Evolutionary conservation across 2,888 invertebrate genomes (phyloP), one percentile per base, ranked within the genome.

Genomic region (Nematopogon swammerdamellus): DNA sequence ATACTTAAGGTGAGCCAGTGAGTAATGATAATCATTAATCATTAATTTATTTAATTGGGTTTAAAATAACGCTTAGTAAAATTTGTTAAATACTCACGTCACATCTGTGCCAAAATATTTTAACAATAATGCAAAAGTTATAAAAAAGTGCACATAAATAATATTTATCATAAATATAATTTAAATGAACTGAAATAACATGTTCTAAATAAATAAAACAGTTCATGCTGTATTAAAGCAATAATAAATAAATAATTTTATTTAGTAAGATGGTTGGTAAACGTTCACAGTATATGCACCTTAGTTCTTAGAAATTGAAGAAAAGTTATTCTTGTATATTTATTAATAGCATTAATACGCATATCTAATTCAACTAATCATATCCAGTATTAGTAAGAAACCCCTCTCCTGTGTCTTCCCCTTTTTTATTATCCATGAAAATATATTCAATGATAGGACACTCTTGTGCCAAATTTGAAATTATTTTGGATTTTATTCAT

Each of bases 391-490:
- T 54, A 45, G 50, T 45, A 47, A 48, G 47, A 49, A 50, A 51
- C 50, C 52, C 49, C 49, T 48, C 47, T 48, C 55, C 55, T 56
- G 58, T 36, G 36, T 36, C 36, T 36, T 36, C 36, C 36, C 36
- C 4, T 14, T 36, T 8, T 36, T n/a, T n/a, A n/a, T n/a, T n/a
- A 14, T 36, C 11, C 3, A 3, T 36, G 36, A 36, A 36, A 36
- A 36, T 25, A 14, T 36, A 14, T 14, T 36, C 14, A 36, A 4
- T 14, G 36, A 36, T 14, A 25, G n/a, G n/a, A 25, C 4, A 25
- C 10, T 8, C 66, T 64, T 72, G 76, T 77, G 79, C 79, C 79
- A 77, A 79, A 75, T 70, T 70, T 68, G 64, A 67, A 66, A 70
- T 63, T 62, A 65, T n/a, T n/a, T n/a, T n/a, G 64, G 54, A 56